Evolutionary conservation across 1,140 invertebrate species (phyloP).

Genomic region (Cydia pomonella): DNA sequence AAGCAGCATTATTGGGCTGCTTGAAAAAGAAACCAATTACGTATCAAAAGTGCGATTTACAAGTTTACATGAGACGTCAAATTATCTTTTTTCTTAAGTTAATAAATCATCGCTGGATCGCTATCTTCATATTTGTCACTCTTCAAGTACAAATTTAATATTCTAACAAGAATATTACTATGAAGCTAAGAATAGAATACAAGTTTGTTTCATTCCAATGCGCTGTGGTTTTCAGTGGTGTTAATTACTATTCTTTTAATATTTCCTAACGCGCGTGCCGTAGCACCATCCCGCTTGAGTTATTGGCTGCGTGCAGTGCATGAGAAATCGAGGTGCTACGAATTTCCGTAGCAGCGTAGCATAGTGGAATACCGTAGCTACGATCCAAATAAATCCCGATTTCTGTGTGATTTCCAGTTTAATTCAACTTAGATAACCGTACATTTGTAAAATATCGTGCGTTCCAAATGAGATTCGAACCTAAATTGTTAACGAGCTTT

Average conservation of each 20-base stretch:
- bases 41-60: too few relatives aligned
- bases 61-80: too few relatives aligned
- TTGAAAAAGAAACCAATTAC: too few relatives aligned
- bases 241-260: slow-evolving; percentile 54
- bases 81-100: too few relatives aligned
- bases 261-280: slow-evolving; percentile 41
- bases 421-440: background rate
- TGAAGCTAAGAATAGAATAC: background rate
- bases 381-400: slow-evolving; percentile 26
- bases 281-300: slow-evolving; percentile 45
- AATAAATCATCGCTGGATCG: too few relatives aligned
- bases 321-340: slow-evolving; percentile 49
- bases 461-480: too few relatives aligned
- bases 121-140: too few relatives aligned
- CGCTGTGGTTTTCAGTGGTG: slow-evolving; percentile 20
- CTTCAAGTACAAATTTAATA: too few relatives aligned
- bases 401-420: background rate
- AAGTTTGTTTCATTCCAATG: background rate
- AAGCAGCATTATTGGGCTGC: too few relatives aligned
- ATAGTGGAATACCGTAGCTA: slow-evolving; percentile 34
- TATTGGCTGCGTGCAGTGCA: slow-evolving; percentile 53
- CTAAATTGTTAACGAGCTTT: too few relatives aligned
- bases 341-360: slow-evolving; percentile 41
- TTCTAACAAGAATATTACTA: background rate
- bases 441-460: background rate